A percentile compares a stretch with the other conserved stretches of the same genome.
phyloP scores from a whole-genome alignment of 1,140 invertebrate species.

The Drosophila ananassae region DNA sequence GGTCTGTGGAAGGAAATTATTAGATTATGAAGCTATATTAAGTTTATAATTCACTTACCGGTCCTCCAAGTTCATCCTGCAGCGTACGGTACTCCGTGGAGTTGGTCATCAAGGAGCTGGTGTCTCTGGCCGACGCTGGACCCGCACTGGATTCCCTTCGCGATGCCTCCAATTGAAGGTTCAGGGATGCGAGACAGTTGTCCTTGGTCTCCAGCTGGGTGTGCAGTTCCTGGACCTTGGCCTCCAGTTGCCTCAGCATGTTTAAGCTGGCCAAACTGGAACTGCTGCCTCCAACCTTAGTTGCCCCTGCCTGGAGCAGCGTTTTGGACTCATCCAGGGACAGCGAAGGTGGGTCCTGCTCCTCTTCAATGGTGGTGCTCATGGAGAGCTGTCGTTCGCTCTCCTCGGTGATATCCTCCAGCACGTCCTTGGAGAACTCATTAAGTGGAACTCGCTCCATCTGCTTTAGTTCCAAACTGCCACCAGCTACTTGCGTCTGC shows the following conservation, averaged over 20 bases:
- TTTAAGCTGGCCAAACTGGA: conserved; percentile 67
- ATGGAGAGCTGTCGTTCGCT: conserved; percentile 71
- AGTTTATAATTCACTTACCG: conserved; percentile 48
- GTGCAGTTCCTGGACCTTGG: conserved; percentile 83
- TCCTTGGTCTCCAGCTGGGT: conserved; percentile 84
- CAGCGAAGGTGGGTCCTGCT: conserved; percentile 46
- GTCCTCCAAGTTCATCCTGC: conserved; percentile 84
- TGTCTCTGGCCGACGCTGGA: conserved; percentile 78
- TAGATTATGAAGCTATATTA: neutral
- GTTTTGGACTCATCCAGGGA: conserved; percentile 70
- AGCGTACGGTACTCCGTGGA: conserved; percentile 85
- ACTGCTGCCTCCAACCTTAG: conserved; percentile 22
- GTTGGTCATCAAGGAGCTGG: conserved; percentile 76
- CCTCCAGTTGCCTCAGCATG: conserved; percentile 74
- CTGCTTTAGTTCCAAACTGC: conserved; percentile 56
- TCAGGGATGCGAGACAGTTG: conserved; percentile 82
- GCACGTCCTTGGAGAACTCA: conserved; percentile 75
- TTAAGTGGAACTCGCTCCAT: conserved; percentile 74
- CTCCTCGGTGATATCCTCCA: conserved; percentile 83
- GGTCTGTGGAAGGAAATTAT: conserved; percentile 83
- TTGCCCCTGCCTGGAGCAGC: conserved; percentile 33
- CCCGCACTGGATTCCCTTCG: conserved; percentile 68
- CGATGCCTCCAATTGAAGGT: conserved; percentile 84
- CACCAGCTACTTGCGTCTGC: conserved; percentile 15
- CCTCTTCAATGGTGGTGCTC: conserved; percentile 68